phyloP scores from a whole-genome alignment of 2,797 vertebrate genomes.

The Delichon dasypus region DNA sequence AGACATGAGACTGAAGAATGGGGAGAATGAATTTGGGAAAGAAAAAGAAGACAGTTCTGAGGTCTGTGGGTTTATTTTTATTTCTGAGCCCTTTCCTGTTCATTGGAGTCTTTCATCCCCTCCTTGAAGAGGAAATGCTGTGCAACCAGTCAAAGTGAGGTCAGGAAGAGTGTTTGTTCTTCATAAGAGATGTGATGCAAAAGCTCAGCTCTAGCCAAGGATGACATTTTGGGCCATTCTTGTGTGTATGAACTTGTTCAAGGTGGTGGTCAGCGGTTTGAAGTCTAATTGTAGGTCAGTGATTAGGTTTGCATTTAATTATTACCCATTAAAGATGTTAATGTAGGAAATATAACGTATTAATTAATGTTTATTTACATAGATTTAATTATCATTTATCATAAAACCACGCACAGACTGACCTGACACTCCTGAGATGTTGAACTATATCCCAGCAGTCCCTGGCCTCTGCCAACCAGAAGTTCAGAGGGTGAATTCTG shows the following conservation, averaged over 20 bases:
- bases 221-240: neutral
- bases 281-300: neutral
- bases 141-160: neutral
- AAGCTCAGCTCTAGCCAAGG: neutral
- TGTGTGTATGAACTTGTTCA: neutral
- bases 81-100: constrained; percentile 17
- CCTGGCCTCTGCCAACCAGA: neutral
- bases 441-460: neutral
- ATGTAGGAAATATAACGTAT: neutral
- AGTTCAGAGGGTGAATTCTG: neutral
- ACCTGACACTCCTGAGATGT: neutral
- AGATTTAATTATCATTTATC: neutral
- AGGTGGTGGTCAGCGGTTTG: neutral
- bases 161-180: neutral
- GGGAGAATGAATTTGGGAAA: neutral
- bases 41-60: neutral
- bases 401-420: rapidly evolving
- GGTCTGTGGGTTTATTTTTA: neutral
- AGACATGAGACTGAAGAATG: neutral
- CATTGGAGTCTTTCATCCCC: neutral
- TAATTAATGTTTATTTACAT: neutral
- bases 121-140: neutral
- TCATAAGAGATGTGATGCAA: neutral
- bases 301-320: neutral
- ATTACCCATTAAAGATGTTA: neutral